Conservation (phyloP, 2,888 invertebrate species). For the Epistrophe eligans region DNA sequence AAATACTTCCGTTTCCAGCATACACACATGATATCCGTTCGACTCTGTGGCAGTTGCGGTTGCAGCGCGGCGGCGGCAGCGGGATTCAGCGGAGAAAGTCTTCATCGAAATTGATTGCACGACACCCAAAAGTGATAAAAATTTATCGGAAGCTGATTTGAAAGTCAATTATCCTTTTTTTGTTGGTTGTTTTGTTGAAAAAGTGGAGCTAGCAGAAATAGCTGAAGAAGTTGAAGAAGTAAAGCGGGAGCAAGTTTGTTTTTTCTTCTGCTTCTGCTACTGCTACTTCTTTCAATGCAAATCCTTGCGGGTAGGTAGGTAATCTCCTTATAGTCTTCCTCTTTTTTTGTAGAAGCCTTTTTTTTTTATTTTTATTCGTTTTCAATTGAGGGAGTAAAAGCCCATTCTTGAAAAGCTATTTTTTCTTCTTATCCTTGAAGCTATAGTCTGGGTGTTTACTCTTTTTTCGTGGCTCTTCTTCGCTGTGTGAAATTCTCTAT, state of each 20-base stretch:
- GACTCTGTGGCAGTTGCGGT: background rate
- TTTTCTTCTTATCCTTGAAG: background rate
- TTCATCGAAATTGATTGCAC: constrained; percentile 77
- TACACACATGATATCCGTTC: constrained; percentile 54
- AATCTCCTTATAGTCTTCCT: constrained; percentile 27
- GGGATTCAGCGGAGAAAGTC: background rate
- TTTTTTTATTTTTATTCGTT: constrained; percentile 62
- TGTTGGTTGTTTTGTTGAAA: background rate
- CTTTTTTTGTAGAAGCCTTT: constrained; percentile 38
- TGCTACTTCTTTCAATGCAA: constrained; percentile 45
- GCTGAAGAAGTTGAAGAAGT: constrained; percentile 23
- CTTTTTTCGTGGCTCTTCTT: constrained; percentile 40
- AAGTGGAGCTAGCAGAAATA: constrained; percentile 4
- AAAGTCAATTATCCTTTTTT: constrained; percentile 82
- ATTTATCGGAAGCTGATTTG: constrained; percentile 83
- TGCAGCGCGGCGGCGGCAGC: background rate
- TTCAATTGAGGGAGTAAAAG: constrained; percentile 50
- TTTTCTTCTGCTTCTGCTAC: constrained; percentile 9
- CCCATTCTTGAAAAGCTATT: constrained; percentile 48
- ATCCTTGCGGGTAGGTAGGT: constrained; percentile 46
- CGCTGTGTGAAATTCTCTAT: constrained; percentile 25
- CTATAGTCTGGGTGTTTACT: constrained; percentile 2
- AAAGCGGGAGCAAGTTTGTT: constrained; percentile 29
- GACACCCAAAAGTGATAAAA: constrained; percentile 82
- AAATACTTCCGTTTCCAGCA: constrained; percentile 64